Evolutionary conservation across 1,140 invertebrate species (phyloP).

Genomic region (Charaxes varanes): DNA sequence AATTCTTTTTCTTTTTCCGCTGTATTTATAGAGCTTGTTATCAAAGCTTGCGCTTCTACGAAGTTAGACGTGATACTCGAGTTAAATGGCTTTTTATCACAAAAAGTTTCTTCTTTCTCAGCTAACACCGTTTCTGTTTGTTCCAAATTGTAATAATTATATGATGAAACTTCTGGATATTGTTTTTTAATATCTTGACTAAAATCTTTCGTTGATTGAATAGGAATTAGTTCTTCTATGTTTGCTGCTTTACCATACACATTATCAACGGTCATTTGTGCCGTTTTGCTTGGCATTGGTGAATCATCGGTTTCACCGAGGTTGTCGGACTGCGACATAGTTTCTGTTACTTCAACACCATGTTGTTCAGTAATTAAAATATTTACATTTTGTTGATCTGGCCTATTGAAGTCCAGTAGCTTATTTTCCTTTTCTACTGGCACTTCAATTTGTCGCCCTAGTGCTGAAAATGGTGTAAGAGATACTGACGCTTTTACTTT

Average conservation of each 20-base stretch:
- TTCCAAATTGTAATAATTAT: conserved; percentile 32
- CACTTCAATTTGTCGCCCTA: conserved; percentile 40
- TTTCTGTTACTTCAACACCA: conserved; percentile 46
- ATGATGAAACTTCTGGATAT: conserved; percentile 29
- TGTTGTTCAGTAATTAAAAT: conserved; percentile 30
- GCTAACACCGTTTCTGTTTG: conserved; percentile 47
- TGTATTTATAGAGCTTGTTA: conserved; percentile 35
- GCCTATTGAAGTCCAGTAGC: conserved; percentile 20
- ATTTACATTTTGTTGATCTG: conserved; percentile 41
- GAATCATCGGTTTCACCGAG: conserved; percentile 25
- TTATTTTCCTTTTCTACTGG: conserved; percentile 40
- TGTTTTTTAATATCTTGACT: conserved; percentile 20
- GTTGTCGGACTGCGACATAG: conserved; percentile 45
- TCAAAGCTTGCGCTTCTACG: conserved; percentile 40
- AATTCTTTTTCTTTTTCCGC: conserved; percentile 47
- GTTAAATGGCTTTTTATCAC: conserved; percentile 11
- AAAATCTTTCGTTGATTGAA: conserved; percentile 33
- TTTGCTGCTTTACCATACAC: conserved; percentile 50
- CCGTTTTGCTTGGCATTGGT: conserved; percentile 30
- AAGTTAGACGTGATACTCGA: conserved; percentile 27
- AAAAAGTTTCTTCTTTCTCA: conserved; percentile 40
- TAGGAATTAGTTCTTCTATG: conserved; percentile 42
- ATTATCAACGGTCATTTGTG: conserved; percentile 43
- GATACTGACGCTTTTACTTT: conserved; percentile 28
- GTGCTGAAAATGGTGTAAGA: conserved; percentile 33